These are phyloP conservation scores for Eulithis testata DNA, from an alignment of 2,888 invertebrate genomes.

Conservation along the genomic window DNA sequence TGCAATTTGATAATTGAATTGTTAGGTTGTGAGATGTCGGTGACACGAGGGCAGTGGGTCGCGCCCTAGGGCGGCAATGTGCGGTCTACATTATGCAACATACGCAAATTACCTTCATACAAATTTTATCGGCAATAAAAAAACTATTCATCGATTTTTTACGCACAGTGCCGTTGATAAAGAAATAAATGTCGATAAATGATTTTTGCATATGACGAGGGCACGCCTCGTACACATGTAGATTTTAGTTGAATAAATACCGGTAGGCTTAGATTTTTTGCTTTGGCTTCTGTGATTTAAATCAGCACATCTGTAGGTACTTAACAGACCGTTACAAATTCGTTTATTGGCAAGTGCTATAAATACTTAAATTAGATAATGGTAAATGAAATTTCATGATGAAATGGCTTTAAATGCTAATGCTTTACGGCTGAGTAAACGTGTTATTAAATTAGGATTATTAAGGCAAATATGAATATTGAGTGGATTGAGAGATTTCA, in stretches of 20 bases:
- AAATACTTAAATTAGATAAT: conserved; percentile 64
- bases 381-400: conserved; percentile 54
- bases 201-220: conserved; percentile 81
- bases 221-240: conserved; percentile 57
- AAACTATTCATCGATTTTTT: conserved; percentile 74
- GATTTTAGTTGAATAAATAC: conserved; percentile 68
- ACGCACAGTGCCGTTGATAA: conserved; percentile 68
- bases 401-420: conserved; percentile 53
- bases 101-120: conserved; percentile 82
- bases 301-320: conserved; percentile 67
- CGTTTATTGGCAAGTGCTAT: conserved; percentile 64
- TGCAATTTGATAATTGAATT: conserved; percentile 71
- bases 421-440: conserved; percentile 40
- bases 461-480: conserved; percentile 30
- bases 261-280: conserved; percentile 67
- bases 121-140: conserved; percentile 80
- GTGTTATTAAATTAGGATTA: conserved; percentile 35
- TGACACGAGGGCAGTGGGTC: conserved; percentile 74
- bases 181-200: conserved; percentile 78
- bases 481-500: conserved; percentile 19
- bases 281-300: conserved; percentile 65
- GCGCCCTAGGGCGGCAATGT: conserved; percentile 74
- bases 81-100: conserved; percentile 73
- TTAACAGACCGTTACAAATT: conserved; percentile 75
- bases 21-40: conserved; percentile 64